Evolutionary conservation across 2,113 vertebrate species (phyloP).

Genomic region (Malurus alboscapulatus): DNA sequence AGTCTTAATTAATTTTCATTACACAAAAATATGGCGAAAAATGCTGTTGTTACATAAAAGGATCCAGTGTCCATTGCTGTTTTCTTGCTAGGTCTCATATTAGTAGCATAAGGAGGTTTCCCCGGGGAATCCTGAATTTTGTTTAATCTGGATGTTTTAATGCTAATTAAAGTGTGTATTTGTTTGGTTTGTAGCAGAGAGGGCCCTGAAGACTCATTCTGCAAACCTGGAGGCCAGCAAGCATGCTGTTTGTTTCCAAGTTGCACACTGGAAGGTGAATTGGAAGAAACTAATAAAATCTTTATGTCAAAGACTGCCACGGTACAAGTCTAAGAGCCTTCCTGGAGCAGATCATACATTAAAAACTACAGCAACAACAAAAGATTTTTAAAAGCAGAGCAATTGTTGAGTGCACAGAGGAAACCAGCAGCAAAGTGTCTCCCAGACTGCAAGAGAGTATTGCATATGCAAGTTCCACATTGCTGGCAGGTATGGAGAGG

Average conservation of each 20-base stretch:
- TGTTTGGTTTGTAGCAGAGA: neutral
- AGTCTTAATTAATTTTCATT: neutral
- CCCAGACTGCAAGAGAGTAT: neutral
- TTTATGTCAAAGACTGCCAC: neutral
- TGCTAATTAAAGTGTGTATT: neutral
- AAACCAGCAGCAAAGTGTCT: neutral
- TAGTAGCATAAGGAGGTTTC: neutral
- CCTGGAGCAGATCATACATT: neutral
- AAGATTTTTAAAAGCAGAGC: neutral
- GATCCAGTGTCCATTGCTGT: neutral
- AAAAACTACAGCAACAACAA: neutral
- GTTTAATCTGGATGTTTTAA: neutral
- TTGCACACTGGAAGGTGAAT: neutral
- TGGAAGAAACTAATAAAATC: neutral
- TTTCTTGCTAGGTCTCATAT: neutral
- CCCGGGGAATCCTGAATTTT: neutral
- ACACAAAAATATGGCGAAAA: neutral
- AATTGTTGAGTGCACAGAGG: neutral
- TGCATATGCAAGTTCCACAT: neutral
- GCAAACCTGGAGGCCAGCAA: neutral
- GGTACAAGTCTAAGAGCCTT: neutral
- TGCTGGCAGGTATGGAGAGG: neutral
- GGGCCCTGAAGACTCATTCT: neutral
- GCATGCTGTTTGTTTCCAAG: neutral
- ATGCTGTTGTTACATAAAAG: neutral